Percentiles rank a stretch among this genome's conserved stretches.
Evolutionary conservation across 2,113 vertebrate genomes (phyloP).

Genomic region (Podarcis cretensis): DNA sequence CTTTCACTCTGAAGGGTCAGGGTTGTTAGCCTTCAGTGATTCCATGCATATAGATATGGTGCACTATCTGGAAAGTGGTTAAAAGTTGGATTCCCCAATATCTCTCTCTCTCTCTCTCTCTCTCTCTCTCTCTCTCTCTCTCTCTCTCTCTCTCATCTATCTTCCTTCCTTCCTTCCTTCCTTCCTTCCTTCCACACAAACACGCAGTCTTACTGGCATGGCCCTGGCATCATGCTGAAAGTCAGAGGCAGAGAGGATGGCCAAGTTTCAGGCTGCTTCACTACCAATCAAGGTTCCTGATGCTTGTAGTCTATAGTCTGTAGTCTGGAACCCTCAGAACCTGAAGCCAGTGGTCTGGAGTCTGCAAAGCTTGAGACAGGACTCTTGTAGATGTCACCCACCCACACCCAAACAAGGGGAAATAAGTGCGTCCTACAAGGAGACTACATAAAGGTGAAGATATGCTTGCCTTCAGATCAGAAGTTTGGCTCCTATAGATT

Average conservation of each 20-base stretch:
- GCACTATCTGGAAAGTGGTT: background rate
- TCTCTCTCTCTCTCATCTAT: background rate
- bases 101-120: background rate
- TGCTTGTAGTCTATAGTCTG: background rate
- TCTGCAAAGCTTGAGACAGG: background rate
- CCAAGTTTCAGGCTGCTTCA: background rate
- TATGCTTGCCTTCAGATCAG: background rate
- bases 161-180: background rate
- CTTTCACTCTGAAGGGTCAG: conserved; percentile 2
- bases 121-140: background rate
- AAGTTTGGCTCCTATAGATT: background rate
- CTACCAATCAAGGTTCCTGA: background rate
- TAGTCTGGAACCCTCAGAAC: background rate
- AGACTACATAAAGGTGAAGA: background rate
- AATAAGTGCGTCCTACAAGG: background rate
- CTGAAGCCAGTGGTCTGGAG: background rate
- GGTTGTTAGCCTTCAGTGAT: background rate
- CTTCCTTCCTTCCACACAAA: background rate
- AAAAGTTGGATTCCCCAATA: background rate
- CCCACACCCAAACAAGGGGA: background rate
- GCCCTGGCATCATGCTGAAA: background rate
- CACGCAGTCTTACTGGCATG: background rate
- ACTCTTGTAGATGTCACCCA: background rate
- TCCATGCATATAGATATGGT: background rate
- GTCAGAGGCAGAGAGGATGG: background rate